These are phyloP conservation scores for Prenolepis imparis DNA, from an alignment of 2,888 invertebrate species.

Conservation along the genomic window DNA sequence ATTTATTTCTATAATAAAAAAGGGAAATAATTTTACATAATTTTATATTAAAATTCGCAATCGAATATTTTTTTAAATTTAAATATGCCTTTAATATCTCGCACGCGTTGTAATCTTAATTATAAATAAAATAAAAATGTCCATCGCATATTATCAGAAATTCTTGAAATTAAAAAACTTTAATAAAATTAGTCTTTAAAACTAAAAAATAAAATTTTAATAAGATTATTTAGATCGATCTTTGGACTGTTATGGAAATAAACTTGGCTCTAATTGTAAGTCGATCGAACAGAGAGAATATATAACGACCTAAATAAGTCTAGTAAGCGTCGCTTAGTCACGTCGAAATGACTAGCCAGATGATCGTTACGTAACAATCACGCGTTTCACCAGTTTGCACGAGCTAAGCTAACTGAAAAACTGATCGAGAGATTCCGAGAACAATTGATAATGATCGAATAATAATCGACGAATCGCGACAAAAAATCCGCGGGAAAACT, in stretches of 20 bases:
- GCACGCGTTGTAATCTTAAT: background rate
- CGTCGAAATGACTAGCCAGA: background rate
- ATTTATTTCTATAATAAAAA: background rate
- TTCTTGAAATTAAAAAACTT: background rate
- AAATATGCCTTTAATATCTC: background rate
- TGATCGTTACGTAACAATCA: constrained; percentile 25
- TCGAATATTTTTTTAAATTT: background rate
- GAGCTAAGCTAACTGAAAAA: background rate
- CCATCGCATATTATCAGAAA: background rate
- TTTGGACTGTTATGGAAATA: background rate
- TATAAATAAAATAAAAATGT: background rate
- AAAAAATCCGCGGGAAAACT: background rate
- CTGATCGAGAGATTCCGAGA: background rate
- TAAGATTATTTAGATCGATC: background rate
- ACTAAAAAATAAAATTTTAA: background rate
- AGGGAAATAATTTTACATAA: too few relatives aligned
- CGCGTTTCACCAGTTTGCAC: background rate
- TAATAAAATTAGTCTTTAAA: background rate
- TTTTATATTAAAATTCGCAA: background rate
- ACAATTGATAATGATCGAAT: constrained; percentile 4
- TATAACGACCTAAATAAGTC: background rate
- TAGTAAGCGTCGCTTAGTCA: background rate
- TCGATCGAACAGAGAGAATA: background rate
- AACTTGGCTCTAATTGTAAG: background rate
- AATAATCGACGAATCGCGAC: background rate